A percentile compares a stretch with the other conserved stretches of the same genome.
Evolutionary conservation across 2,888 invertebrate genomes (phyloP).

Genomic region (Anaspis maculata): DNA sequence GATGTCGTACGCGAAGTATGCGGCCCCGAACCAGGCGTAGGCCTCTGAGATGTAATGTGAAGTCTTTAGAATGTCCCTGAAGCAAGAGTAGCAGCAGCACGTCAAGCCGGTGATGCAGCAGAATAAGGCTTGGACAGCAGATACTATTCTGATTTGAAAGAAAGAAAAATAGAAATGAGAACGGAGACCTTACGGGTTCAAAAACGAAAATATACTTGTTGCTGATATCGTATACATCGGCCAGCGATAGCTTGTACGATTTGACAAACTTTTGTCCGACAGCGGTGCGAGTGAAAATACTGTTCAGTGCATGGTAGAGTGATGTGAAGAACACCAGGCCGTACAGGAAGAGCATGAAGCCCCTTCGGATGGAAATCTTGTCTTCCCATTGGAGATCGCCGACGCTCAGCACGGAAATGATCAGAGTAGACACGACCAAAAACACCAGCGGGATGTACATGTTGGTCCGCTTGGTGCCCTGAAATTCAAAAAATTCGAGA

Average conservation of each 20-base stretch:
- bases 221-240: conserved; percentile 63
- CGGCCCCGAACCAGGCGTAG: conserved; percentile 72
- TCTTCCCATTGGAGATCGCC: conserved; percentile 42
- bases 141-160: conserved; percentile 68
- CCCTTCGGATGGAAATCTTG: conserved; percentile 54
- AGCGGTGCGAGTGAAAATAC: conserved; percentile 51
- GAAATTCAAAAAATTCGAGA: neutral
- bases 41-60: conserved; percentile 67
- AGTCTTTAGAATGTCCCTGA: conserved; percentile 56
- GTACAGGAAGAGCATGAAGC: conserved; percentile 51
- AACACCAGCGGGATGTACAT: conserved; percentile 11
- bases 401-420: conserved; percentile 24
- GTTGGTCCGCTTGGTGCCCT: conserved; percentile 4
- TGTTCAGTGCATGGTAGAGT: conserved; percentile 56
- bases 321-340: conserved; percentile 62
- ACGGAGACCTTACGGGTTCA: no score
- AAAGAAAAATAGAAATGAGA: no score
- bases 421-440: conserved; percentile 14
- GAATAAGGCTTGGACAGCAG: conserved; percentile 61
- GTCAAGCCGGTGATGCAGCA: conserved; percentile 59
- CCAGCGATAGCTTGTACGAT: conserved; percentile 56
- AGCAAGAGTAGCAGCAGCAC: conserved; percentile 60
- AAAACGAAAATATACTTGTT: conserved; percentile 63
- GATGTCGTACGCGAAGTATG: conserved; percentile 72
- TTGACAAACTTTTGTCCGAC: conserved; percentile 52